These are phyloP conservation scores for Tupaia chinensis DNA, from an alignment of 2,113 vertebrate species.

Conservation along the genomic window DNA sequence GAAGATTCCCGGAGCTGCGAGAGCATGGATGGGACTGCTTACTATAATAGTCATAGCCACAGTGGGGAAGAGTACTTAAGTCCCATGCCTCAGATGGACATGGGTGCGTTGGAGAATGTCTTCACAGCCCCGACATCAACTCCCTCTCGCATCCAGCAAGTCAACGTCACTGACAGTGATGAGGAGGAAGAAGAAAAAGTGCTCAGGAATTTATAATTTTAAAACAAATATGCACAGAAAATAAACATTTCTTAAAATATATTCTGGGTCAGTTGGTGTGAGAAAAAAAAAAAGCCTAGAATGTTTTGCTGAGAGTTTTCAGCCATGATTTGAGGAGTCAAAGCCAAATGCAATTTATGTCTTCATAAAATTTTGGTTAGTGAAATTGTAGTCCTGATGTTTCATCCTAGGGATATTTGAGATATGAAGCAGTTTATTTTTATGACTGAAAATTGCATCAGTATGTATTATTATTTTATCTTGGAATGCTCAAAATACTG, in stretches of 20 bases:
- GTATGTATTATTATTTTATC: constrained; percentile 66
- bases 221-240: constrained; percentile 77
- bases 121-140: constrained; percentile 81
- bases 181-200: constrained; percentile 87
- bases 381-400: constrained; percentile 60
- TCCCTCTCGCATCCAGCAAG: constrained; percentile 82
- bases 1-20: constrained; percentile 74
- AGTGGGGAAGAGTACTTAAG: constrained; percentile 74
- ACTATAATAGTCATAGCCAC: constrained; percentile 75
- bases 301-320: constrained; percentile 67
- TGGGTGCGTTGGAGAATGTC: constrained; percentile 83
- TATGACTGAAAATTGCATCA: constrained; percentile 67
- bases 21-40: constrained; percentile 70
- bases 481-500: constrained; percentile 62
- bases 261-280: constrained; percentile 82
- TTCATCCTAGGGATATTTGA: constrained; percentile 72
- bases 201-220: constrained; percentile 88
- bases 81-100: constrained; percentile 82
- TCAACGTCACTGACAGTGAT: constrained; percentile 88
- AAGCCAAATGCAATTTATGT: constrained; percentile 37
- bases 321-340: constrained; percentile 71
- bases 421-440: constrained; percentile 73
- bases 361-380: constrained; percentile 59
- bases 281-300: constrained; percentile 60
- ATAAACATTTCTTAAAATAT: constrained; percentile 83